These are phyloP conservation scores for Glossosoma conforme DNA, from an alignment of 1,140 invertebrate species.

Conservation along the genomic window DNA sequence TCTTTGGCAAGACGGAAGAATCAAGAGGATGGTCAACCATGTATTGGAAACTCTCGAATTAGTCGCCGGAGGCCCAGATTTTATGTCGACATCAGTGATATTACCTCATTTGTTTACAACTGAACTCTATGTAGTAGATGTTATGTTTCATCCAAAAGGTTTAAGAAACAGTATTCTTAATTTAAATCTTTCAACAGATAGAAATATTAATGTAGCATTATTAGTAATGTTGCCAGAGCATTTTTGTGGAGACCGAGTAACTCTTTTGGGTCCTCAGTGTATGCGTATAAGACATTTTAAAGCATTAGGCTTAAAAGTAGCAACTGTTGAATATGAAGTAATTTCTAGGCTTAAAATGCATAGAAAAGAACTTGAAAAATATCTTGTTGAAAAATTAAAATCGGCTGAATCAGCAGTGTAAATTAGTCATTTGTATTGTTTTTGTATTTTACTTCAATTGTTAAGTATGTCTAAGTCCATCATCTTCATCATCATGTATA, in stretches of 20 bases:
- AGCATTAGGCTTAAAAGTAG: conserved; percentile 59
- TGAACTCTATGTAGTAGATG: conserved; percentile 59
- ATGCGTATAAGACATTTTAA: conserved; percentile 59
- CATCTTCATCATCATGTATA: too few relatives aligned
- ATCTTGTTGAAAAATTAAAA: conserved; percentile 42
- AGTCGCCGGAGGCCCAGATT: conserved; percentile 42
- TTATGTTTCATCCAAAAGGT: conserved; percentile 52
- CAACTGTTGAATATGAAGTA: conserved; percentile 53
- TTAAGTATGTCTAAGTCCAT: too few relatives aligned
- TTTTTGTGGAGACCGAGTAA: conserved; percentile 52
- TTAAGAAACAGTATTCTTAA: conserved; percentile 40
- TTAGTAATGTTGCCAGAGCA: conserved; percentile 63
- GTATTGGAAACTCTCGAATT: conserved; percentile 44
- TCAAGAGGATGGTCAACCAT: conserved; percentile 50
- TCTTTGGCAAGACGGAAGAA: conserved; percentile 50
- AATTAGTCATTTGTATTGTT: too few relatives aligned
- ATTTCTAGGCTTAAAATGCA: conserved; percentile 46
- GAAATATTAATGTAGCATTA: conserved; percentile 50
- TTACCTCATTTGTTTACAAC: conserved; percentile 53
- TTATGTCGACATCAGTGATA: conserved; percentile 47
- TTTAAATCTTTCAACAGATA: conserved; percentile 40
- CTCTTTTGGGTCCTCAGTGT: conserved; percentile 57
- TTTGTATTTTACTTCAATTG: too few relatives aligned
- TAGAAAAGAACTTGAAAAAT: conserved; percentile 39
- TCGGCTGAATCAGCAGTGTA: conserved; percentile 29